phyloP scores from a whole-genome alignment of 2,797 vertebrate genomes.

The Corythornis leucogaster region DNA sequence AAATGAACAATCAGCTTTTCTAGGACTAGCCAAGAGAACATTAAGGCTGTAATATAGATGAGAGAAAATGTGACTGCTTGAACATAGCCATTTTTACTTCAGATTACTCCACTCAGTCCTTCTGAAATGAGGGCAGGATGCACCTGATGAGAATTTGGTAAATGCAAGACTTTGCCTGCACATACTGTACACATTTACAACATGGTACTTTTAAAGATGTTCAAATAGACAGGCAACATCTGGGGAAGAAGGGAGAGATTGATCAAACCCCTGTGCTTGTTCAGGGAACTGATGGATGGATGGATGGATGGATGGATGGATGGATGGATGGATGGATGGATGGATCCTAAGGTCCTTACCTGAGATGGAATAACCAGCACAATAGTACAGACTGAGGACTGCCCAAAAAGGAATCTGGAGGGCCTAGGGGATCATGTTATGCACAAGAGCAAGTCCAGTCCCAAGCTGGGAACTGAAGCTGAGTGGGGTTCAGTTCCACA shows the following conservation, averaged over 20 bases:
- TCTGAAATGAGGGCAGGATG: neutral
- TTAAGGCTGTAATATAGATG: neutral
- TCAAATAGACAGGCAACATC: neutral
- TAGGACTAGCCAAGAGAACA: conserved; percentile 24
- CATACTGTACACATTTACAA: neutral
- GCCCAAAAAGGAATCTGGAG: neutral
- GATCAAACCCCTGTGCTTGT: neutral
- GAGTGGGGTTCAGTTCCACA: neutral
- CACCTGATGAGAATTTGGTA: neutral
- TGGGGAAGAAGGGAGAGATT: neutral
- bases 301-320: too few relatives aligned
- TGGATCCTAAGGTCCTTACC: neutral
- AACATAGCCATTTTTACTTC: neutral
- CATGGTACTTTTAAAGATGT: neutral
- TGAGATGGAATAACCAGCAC: neutral
- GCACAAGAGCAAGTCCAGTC: neutral
- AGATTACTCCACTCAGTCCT: neutral
- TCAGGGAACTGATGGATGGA: neutral
- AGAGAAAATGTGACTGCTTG: conserved; percentile 12
- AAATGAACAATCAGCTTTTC: conserved; percentile 46
- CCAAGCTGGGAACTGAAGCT: neutral
- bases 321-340: accelerated
- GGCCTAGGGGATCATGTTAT: neutral
- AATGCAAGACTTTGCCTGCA: neutral
- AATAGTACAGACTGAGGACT: neutral